A percentile compares a stretch with the other conserved stretches of the same genome.
Conservation (phyloP, 2,797 vertebrate genomes). For the Diplodus puntazzo region DNA sequence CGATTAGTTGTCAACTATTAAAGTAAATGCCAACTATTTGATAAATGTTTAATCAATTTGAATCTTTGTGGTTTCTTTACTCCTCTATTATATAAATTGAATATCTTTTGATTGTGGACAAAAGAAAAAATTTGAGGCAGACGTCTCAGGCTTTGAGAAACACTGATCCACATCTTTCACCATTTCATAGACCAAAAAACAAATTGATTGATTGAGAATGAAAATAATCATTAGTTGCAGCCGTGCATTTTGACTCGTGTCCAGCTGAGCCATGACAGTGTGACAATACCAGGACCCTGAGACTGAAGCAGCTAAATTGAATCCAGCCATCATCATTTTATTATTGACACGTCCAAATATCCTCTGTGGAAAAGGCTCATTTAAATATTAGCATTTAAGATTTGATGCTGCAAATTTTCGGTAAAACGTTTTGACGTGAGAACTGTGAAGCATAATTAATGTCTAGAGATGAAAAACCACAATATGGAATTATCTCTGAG, state of each 20-base stretch:
- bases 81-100: too few species aligned
- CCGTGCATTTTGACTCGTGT: not conserved
- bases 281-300: not conserved
- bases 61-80: too few species aligned
- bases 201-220: too few species aligned
- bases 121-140: too few species aligned
- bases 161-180: too few species aligned
- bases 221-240: too few species aligned
- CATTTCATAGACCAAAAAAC: too few species aligned
- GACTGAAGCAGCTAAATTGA: conserved; percentile 39
- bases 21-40: too few species aligned
- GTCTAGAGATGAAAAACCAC: conserved; percentile 22
- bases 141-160: too few species aligned
- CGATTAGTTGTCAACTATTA: too few species aligned
- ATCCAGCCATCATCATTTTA: conserved; percentile 26
- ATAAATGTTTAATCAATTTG: too few species aligned
- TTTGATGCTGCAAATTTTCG: conserved; percentile 23
- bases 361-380: too few species aligned
- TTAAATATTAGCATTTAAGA: not conserved
- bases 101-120: not conserved
- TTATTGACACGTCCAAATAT: not conserved
- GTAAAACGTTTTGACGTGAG: not conserved
- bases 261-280: not conserved
- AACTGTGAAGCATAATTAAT: conserved; percentile 7
- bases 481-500: not conserved